Percentiles rank a stretch among this genome's conserved stretches.
Evolutionary conservation across 2,888 invertebrate species (phyloP).

Genomic region (Osmoderma eremita): DNA sequence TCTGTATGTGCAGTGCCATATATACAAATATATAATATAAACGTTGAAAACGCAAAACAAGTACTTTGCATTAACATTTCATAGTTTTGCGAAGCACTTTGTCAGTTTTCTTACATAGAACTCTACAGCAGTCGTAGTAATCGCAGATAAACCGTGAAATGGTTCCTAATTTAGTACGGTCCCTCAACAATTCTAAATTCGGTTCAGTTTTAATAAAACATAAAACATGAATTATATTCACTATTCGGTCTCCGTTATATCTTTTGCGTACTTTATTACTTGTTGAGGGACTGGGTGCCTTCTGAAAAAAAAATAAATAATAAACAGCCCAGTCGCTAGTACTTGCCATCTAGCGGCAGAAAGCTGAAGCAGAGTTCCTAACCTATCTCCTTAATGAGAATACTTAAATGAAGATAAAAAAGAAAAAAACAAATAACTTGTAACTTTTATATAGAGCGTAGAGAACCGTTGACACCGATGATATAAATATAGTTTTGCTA

Average conservation of each 20-base stretch:
- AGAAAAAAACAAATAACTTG: constrained; percentile 56
- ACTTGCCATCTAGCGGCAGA: constrained; percentile 48
- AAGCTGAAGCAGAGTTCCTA: constrained; percentile 64
- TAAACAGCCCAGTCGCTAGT: constrained; percentile 54
- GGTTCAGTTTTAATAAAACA: constrained; percentile 41
- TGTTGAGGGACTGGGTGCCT: constrained; percentile 67
- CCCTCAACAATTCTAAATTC: constrained; percentile 60
- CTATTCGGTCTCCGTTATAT: constrained; percentile 25
- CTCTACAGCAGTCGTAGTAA: constrained; percentile 59
- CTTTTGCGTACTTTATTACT: constrained; percentile 53
- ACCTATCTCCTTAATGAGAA: constrained; percentile 61
- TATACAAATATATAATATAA: constrained; percentile 45
- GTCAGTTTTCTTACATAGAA: constrained; percentile 53
- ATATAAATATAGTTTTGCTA: constrained; percentile 62
- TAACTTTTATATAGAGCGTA: constrained; percentile 63
- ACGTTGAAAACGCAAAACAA: constrained; percentile 22
- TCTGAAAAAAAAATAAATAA: constrained; percentile 57
- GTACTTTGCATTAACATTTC: constrained; percentile 39
- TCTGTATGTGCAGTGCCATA: constrained; percentile 60
- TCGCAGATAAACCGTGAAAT: constrained; percentile 62
- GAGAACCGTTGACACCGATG: constrained; percentile 61
- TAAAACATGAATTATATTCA: constrained; percentile 12
- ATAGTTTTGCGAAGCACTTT: constrained; percentile 43
- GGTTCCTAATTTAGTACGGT: constrained; percentile 63
- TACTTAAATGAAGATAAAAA: constrained; percentile 49